phyloP scores from a whole-genome alignment of 2,113 vertebrate genomes.

The Crotalus horridus region DNA sequence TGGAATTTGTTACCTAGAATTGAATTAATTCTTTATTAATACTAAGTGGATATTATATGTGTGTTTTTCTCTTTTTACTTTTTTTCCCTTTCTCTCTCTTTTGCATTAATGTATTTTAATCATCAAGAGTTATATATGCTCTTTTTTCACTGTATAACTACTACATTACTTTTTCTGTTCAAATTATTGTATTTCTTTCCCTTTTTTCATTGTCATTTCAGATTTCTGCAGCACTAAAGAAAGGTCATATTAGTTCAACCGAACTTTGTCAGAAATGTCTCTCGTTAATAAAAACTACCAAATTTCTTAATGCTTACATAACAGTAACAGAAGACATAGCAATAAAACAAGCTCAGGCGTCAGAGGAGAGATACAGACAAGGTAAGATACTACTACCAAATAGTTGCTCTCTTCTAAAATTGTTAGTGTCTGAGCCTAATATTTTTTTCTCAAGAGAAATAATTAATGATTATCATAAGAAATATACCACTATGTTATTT shows the following conservation, averaged over 20 bases:
- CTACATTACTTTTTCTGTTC: background rate
- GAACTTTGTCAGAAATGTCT: constrained; percentile 89
- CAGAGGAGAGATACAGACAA: constrained; percentile 76
- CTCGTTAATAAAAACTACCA: constrained; percentile 79
- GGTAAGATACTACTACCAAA: constrained; percentile 63
- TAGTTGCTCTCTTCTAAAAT: background rate
- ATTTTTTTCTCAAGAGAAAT: background rate
- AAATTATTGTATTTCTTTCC: background rate
- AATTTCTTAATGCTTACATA: constrained; percentile 87
- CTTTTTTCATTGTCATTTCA: constrained; percentile 43
- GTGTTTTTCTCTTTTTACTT: background rate
- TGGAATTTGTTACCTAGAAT: background rate
- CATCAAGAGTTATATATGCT: background rate
- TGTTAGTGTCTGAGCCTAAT: background rate
- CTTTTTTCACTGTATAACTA: background rate
- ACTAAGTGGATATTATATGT: background rate
- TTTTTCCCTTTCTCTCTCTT: background rate
- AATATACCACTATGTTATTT: background rate
- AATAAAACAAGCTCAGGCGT: constrained; percentile 83
- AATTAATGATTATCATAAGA: background rate
- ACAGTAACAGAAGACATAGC: constrained; percentile 83
- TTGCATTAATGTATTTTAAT: background rate
- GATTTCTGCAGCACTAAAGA: constrained; percentile 82
- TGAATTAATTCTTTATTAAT: background rate
- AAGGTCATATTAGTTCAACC: constrained; percentile 78